A percentile compares a stretch with the other conserved stretches of the same genome.
These are phyloP conservation scores for Danio choprae DNA, from an alignment of 2,797 vertebrate species.

Conservation along the genomic window DNA sequence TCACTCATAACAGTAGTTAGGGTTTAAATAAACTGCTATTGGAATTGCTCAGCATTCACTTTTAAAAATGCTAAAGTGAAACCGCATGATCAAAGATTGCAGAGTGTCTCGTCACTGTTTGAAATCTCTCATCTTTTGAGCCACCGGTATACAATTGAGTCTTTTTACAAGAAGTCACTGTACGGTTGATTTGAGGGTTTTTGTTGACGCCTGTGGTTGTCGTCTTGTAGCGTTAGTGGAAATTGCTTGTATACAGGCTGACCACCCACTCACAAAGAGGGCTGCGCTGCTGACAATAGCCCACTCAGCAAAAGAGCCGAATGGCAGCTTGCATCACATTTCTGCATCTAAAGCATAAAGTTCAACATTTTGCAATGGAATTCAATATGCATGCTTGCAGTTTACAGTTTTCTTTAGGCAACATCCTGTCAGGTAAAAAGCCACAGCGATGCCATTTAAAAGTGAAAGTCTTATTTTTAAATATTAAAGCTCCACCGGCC, in stretches of 20 bases:
- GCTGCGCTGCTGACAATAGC: slow-evolving; percentile 19
- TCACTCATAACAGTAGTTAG: slow-evolving; percentile 15
- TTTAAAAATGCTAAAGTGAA: slow-evolving; percentile 7
- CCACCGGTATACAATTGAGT: not conserved
- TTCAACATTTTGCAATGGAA: slow-evolving; percentile 38
- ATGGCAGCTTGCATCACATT: slow-evolving; percentile 23
- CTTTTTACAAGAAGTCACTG: slow-evolving; percentile 26
- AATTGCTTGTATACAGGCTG: slow-evolving; percentile 13
- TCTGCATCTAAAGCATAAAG: not conserved
- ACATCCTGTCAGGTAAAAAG: slow-evolving; percentile 36
- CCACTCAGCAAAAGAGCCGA: slow-evolving; percentile 33
- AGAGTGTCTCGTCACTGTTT: slow-evolving; percentile 14
- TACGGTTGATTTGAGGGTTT: slow-evolving; percentile 5
- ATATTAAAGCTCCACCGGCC: not conserved
- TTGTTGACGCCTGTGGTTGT: slow-evolving; percentile 14
- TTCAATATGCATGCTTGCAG: slow-evolving; percentile 24
- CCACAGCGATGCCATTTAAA: slow-evolving; percentile 23
- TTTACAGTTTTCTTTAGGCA: slow-evolving; percentile 26
- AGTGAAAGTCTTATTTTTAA: slow-evolving; percentile 1
- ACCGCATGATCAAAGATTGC: not conserved
- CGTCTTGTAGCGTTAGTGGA: slow-evolving; percentile 26
- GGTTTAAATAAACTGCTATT: not conserved
- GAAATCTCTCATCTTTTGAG: not conserved
- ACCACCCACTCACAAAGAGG: slow-evolving; percentile 34
- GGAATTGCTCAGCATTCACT: not conserved